phyloP scores from a whole-genome alignment of 2,888 invertebrate genomes.

The Auanema sp. region DNA sequence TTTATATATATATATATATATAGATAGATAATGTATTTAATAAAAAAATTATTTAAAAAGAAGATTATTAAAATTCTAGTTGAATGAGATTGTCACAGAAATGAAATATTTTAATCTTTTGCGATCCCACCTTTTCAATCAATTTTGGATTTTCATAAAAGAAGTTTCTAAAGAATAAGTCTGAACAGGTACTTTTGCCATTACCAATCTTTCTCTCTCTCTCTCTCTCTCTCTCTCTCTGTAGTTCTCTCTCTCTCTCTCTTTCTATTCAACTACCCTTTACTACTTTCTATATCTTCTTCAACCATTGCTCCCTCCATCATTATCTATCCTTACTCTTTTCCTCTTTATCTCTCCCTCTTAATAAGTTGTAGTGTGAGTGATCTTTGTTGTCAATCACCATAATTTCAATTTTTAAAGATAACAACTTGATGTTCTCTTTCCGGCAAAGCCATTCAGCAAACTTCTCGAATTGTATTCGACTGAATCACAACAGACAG shows the following conservation, averaged over 20 bases:
- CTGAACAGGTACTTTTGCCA: too few relatives aligned
- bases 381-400: not conserved
- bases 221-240: not conserved
- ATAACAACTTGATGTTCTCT: not conserved
- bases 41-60: too few relatives aligned
- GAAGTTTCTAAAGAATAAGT: too few relatives aligned
- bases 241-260: not conserved
- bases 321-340: not conserved
- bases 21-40: too few relatives aligned
- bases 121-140: not conserved
- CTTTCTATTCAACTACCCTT: not conserved
- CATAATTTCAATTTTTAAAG: not conserved
- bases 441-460: not conserved
- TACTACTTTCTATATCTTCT: not conserved
- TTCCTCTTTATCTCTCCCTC: not conserved
- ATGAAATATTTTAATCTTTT: not conserved
- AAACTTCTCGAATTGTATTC: too few relatives aligned
- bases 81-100: not conserved
- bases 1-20: not conserved
- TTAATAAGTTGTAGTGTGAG: not conserved
- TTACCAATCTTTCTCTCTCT: too few relatives aligned
- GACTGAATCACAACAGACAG: too few relatives aligned
- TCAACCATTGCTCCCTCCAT: not conserved
- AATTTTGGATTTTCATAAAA: not conserved
- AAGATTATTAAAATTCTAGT: slow-evolving; percentile 1